These are phyloP conservation scores for Grallaria varia DNA, from an alignment of 2,113 vertebrate species.

Conservation along the genomic window DNA sequence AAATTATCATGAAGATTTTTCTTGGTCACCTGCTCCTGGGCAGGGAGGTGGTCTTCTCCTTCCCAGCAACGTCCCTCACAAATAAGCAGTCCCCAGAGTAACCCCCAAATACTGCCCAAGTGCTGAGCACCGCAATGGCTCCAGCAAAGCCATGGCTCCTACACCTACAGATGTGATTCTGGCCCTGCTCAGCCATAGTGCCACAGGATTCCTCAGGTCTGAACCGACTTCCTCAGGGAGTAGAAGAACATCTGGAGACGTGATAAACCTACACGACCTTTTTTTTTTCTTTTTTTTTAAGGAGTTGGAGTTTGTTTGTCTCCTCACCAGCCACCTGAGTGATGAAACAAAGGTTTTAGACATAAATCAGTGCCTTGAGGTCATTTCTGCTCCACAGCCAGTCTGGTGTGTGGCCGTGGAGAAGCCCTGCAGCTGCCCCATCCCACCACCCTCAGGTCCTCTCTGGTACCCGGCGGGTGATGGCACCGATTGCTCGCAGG, in stretches of 20 bases:
- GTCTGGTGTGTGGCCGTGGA: fast-evolving
- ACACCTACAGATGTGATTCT: not conserved
- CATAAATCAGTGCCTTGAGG: not conserved
- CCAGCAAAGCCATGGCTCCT: not conserved
- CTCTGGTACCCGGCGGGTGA: not conserved
- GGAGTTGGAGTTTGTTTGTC: not conserved
- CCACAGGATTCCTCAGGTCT: not conserved
- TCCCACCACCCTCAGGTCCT: not conserved
- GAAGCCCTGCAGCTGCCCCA: not conserved
- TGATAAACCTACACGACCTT: not conserved
- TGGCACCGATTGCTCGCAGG: not conserved
- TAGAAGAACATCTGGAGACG: fast-evolving
- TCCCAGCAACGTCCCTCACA: not conserved
- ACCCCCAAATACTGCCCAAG: not conserved
- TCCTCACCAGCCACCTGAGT: not conserved
- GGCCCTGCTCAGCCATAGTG: not conserved
- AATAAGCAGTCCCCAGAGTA: not conserved
- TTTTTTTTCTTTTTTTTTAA: not conserved
- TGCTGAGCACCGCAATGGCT: fast-evolving
- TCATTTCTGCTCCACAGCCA: not conserved
- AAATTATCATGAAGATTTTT: not conserved
- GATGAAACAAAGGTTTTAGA: not conserved
- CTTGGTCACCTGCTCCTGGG: not conserved
- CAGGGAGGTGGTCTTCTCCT: not conserved
- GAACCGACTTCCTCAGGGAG: not conserved